Base-by-base conservation (phyloP, 2,113 vertebrate species). In the Chaetura pelagica region DNA sequence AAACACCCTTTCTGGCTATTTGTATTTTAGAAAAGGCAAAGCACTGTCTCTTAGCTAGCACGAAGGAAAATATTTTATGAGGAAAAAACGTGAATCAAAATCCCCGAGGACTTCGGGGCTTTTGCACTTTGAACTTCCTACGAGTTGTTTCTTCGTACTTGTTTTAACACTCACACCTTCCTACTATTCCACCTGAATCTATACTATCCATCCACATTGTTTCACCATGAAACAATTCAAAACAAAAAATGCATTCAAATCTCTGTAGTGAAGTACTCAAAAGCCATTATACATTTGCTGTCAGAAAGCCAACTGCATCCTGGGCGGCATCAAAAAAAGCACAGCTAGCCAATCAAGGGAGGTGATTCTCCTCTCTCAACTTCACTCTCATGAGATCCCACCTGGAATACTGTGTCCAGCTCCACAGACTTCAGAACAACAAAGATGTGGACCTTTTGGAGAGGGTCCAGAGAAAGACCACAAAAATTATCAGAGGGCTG, bases 61-160 rank as follows among this genome's bases (percentile, higher is more conserved):
- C 2, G 23, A 88, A 88, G 16, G 30, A 64, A 88, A 91, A 49
- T 44, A 79, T 27, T 77, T 73, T 68, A 52, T 9, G 7, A 18
- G 38, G 4, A 24, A 64, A 80, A 51, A 63, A 8, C n/a, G 9
- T 48, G 23, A 54, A 44, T 40, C 30, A 40, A 52, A 77, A 29
- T 46, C 22, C 5, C 10, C 6, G 4, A 7, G 7, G 5, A 29
- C 1, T 55, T 13, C 26, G 4, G 9, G 0, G 1, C 38, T 69
- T 40, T 77, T 17, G 48, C 8, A 15, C 7, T 68, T 30, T 3
- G 7, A 35, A 7, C 11, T 52, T 74, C 24, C 35, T 78, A 67
- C 52, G 42, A 38, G 23, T 35, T 84, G 13, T 13, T 88, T 48
- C 52, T 71, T 63, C 2, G 1, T 24, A 40, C 7, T 38, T 26